Percentiles rank a stretch among this genome's conserved stretches.
Evolutionary conservation across 2,797 vertebrate species (phyloP).

Genomic region (Diplodus sargus): DNA sequence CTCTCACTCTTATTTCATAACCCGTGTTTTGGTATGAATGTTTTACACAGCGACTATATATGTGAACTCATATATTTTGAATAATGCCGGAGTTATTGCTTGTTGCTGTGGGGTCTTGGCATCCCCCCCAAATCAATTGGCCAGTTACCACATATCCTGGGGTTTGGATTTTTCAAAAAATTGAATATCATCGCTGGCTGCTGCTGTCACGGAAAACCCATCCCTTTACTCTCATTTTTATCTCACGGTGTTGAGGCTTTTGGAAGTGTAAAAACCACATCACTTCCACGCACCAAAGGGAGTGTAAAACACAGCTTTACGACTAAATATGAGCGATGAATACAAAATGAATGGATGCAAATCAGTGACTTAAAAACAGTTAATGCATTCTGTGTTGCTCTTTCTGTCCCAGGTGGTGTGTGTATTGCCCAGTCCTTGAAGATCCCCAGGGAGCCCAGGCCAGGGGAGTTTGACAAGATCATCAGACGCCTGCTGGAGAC

Average conservation of each 20-base stretch:
- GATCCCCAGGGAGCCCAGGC: slow-evolving; percentile 92
- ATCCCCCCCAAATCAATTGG: not conserved
- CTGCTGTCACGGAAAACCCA: not conserved
- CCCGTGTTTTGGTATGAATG: not conserved
- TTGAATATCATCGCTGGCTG: not conserved
- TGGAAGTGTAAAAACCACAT: not conserved
- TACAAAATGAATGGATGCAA: slow-evolving; percentile 25
- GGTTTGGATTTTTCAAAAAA: not conserved
- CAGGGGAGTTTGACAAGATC: slow-evolving; percentile 93
- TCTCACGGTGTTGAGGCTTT: slow-evolving; percentile 11
- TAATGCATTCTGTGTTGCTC: slow-evolving; percentile 12
- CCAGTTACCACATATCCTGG: not conserved
- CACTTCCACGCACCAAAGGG: not conserved
- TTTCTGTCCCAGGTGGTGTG: slow-evolving; percentile 86
- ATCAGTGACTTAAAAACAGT: slow-evolving; percentile 25
- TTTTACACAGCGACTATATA: not conserved
- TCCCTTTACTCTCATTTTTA: slow-evolving; percentile 9
- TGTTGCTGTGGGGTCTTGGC: not conserved
- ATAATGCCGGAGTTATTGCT: not conserved
- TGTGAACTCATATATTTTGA: slow-evolving; percentile 10
- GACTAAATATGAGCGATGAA: not conserved
- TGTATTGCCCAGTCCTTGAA: slow-evolving; percentile 96
- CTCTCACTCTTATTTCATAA: not conserved
- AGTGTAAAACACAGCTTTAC: slow-evolving; percentile 4
- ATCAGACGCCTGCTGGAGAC: slow-evolving; percentile 95